These are phyloP conservation scores for Phaethon lepturus DNA, from an alignment of 2,113 vertebrate genomes.

Conservation along the genomic window DNA sequence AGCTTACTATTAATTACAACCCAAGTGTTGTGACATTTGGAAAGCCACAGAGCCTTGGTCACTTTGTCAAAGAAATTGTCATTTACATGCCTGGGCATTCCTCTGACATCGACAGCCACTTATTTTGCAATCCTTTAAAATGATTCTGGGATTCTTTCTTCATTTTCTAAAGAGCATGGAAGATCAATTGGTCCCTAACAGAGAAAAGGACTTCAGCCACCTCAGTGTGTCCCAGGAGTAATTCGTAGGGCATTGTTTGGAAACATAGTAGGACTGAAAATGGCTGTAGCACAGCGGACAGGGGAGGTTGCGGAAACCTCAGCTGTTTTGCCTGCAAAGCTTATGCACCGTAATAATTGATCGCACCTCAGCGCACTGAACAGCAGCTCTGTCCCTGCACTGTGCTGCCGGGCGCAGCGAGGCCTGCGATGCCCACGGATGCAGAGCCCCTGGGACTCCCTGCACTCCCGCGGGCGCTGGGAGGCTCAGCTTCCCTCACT, in stretches of 20 bases:
- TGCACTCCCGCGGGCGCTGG: fast-evolving
- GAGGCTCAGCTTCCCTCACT: background rate
- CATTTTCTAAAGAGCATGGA: background rate
- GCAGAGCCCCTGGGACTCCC: background rate
- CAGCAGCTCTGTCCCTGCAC: background rate
- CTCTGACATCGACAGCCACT: background rate
- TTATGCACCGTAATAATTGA: background rate
- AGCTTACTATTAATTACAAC: background rate
- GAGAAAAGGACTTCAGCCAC: background rate
- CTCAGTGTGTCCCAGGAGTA: background rate
- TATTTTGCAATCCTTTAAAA: background rate
- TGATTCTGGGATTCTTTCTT: background rate
- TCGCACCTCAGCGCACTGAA: background rate
- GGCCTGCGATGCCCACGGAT: background rate
- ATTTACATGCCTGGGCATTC: background rate
- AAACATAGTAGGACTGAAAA: background rate
- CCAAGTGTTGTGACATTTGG: background rate
- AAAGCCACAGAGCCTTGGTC: background rate
- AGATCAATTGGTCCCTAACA: background rate
- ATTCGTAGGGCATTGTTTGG: background rate
- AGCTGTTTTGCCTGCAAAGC: background rate
- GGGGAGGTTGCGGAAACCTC: background rate
- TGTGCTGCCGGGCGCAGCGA: fast-evolving
- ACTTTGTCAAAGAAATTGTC: background rate
- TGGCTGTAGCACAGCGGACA: background rate